Base-by-base conservation (phyloP, 2,888 invertebrate species). In the Sesamia inferens region DNA sequence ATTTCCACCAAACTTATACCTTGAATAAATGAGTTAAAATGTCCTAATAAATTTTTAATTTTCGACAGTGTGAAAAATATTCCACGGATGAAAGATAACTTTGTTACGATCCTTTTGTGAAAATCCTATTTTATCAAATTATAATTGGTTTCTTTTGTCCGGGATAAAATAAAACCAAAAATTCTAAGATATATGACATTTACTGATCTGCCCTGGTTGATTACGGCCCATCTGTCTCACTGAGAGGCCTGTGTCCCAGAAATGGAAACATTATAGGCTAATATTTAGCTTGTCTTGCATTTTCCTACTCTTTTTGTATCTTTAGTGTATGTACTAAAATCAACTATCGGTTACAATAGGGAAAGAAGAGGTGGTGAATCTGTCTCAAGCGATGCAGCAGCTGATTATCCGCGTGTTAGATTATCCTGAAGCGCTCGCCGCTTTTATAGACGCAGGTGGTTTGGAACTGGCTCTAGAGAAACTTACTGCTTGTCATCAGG, bases 331-430 rank as follows among this genome's bases (percentile, higher is more conserved):
- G 22, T 22, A 58, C 10, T 58, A 54, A 54, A 5, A 22, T 6
- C 13, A 55, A 13, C 6, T 22, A 55, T 58, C 31, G 31, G 31
- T 58, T 10, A 31, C 11, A 13, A 48, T 19, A 93, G 94, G 88
- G 39, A 93, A 91, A 79, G 93, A 92, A 68, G 93, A 93, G 61
- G 86, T 93, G 76, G 91, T 95, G 47, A 91, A 94, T 81, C 94
- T 99, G 13, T 99, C 99, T 0, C 98, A 99, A 92, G 98, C 98
- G 5, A 97, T 99, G 91, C 97, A 99, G 68, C 98, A 98, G 97
- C 97, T 99, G 87, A 97, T 98, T 55, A 96, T 98, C 16, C 97
- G 98, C 88, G 97, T 98, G 11, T 94, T 99, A 64, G 98, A 98
- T 90, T 97, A 97, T 59, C 97, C 98, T 66, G 97, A 97, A 57